Evolutionary conservation across 2,113 vertebrate species (phyloP), one percentile per base, ranked within the genome.

Genomic region (Rostratula benghalensis): DNA sequence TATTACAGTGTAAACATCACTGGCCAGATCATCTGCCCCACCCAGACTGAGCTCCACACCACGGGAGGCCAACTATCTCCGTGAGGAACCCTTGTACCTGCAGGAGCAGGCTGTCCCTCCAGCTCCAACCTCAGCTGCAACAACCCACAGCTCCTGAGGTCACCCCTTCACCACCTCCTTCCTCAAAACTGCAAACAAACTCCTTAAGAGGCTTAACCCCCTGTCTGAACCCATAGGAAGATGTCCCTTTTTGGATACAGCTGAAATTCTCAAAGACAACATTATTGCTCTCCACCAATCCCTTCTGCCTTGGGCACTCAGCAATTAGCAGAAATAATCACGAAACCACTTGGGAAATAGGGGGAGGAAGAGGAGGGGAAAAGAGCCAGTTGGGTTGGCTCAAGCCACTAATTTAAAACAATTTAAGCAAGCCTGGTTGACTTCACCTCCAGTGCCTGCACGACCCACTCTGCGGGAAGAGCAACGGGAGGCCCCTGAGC

Each of bases 1-100:
- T 95, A 94, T 79, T 94, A 94, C 89, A 85, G 83, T 6, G 21
- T 94, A 94, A 95, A 94, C 92, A 96, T 60, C 91, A 59, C 46
- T 9, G 50, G 84, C 70, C 92, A 59, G 82, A 96, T 85, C 87
- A 93, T 54, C 67, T 1, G 89, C 92, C 93, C 91, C 93, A 95
- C 94, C 96, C 94, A 87, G 59, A 45, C 35, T 1, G 10, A 77
- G 90, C 90, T 83, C 56, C 85, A 77, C 74, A 69, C 78, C 92
- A 68, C 70, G 75, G 90, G n/a, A 96, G 50, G 65, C 76, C 61
- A 89, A 53, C 60, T 85, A 86, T 86, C 93, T 88, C n/a, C 1
- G 0, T 4, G 6, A 75, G 73, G 57, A 92, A 41, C 17, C 37
- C 96, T 3, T 56, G 27, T 21, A 83, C 50, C 85, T 65, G 45